Conservation (phyloP, 2,888 invertebrate species). For the Anoplius nigerrimus region DNA sequence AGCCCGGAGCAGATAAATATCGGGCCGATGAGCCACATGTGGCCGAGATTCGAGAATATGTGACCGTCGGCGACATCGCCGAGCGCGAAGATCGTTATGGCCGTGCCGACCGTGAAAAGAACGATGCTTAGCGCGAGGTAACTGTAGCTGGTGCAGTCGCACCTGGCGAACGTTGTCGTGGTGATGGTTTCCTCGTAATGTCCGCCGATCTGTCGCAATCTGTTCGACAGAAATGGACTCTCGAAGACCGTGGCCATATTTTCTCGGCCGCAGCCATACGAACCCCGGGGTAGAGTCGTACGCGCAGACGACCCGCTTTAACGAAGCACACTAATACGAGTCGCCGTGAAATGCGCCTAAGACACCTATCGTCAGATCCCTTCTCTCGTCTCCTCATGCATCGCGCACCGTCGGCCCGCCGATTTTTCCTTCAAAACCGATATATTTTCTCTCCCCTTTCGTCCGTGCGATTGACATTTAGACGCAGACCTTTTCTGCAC, state of each 20-base stretch:
- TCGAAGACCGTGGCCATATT: slow-evolving; percentile 81
- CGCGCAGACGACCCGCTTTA: no score
- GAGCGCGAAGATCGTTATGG: slow-evolving; percentile 80
- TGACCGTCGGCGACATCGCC: slow-evolving; percentile 79
- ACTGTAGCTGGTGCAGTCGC: slow-evolving; percentile 82
- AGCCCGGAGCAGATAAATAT: slow-evolving; percentile 82
- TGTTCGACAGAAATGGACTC: slow-evolving; percentile 80
- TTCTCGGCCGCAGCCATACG: slow-evolving; percentile 31
- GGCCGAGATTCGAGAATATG: slow-evolving; percentile 79
- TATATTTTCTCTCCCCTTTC: no score
- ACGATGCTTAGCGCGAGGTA: slow-evolving; percentile 81
- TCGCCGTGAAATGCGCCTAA: no score
- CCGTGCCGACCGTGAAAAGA: slow-evolving; percentile 80
- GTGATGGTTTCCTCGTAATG: slow-evolving; percentile 78
- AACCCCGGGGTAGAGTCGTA: background rate
- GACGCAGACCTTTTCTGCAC: no score
- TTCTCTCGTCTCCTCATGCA: no score
- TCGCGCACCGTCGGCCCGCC: no score
- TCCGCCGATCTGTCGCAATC: slow-evolving; percentile 79
- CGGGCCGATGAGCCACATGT: slow-evolving; percentile 83
- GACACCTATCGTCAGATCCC: no score
- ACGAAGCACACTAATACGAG: no score
- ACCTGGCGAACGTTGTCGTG: slow-evolving; percentile 77
- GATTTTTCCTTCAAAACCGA: no score
- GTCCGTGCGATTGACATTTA: no score